Base-by-base conservation (phyloP, 2,113 vertebrate genomes). In the Poeciliopsis occidentalis region DNA sequence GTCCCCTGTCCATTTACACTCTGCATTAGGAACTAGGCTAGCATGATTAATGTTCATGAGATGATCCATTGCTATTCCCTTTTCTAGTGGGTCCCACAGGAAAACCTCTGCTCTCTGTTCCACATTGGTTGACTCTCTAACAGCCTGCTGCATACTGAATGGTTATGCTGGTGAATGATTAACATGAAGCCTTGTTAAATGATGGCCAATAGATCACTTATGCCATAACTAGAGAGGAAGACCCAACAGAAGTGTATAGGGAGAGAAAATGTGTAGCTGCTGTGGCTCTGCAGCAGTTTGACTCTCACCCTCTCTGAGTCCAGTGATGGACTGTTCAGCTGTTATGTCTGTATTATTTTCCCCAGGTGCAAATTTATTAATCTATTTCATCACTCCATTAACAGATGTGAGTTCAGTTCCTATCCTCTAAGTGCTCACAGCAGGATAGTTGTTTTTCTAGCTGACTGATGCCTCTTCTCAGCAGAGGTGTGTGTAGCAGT, bases 11-110 rank as follows among this genome's bases (percentile, higher is more conserved):
- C 78, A 81, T 85, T 85, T 74, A 39, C 73, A 68, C 67, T 80
- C 67, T 74, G 26, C 65, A 60, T 74, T 62, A 69, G 30, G 79
- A 92, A 88, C 81, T 87, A 88, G 92, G 89, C 76, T 90, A 85
- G 57, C 51, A 76, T 92, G 91, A 93, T 94, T 82, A 90, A 93
- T 93, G 92, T 81, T 73, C 75, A 65, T 32, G 27, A 68, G 75
- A 82, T 88, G 89, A 89, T 88, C 82, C 84, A 87, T 85, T 15
- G 74, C 80, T 75, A 69, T 71, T 81, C 74, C 75, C 75, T 47
- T 41, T 67, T 80, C 77, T 66, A 34, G 62, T 37, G 26, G 63
- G 78, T 81, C 85, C 88, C 85, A 76, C 12, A 4, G 87, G 86
- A 83, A 85, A 65, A 54, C 69, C 74, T 73, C 61, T 78, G 72